Evolutionary conservation across 1,140 invertebrate species (phyloP), one percentile per base, ranked within the genome.

Genomic region (Psix sp.): DNA sequence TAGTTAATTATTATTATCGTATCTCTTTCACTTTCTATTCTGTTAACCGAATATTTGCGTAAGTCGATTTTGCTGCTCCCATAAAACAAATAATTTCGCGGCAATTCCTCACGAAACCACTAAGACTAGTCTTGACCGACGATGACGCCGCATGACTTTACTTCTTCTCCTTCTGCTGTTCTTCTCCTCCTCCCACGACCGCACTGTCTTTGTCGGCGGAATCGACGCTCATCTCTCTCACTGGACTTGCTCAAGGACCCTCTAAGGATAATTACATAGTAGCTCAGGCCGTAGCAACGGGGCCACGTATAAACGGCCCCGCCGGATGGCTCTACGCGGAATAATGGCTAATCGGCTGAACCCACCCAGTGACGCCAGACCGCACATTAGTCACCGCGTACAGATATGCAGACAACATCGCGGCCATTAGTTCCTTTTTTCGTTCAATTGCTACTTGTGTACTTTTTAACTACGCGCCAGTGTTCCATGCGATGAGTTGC

Each of bases 261-360:
- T 82, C 73, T 74, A 72, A 80, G 71, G 76, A 83, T 85, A 85
- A 85, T 85, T 85, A 84, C 79, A 84, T 80, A 80, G 81, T 83
- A 84, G 80, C 73, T 74, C 70, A 38, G 70, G 26, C 35, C 67
- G 62, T 59, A 68, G 70, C 74, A 77, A 65, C 62, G 60, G 51
- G 52, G 63, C 75, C 65, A 74, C 76, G 77, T 78, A 75, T 70
- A 80, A 77, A 71, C 77, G 77, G 73, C 51, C 49, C 62, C n/a
- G n/a, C n/a, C 57, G 54, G 66, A 77, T 74, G 65, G 71, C 77
- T 77, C 74, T 77, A 76, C 75, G 73, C 73, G 74, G 79, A 82
- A 75, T 81, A 84, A 84, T 79, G 82, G 80, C 80, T 84, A 84
- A 84, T 84, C 78, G 74, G 57, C 59, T 65, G 56, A 66, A 65